A percentile compares a stretch with the other conserved stretches of the same genome.
Evolutionary conservation across 2,888 invertebrate genomes (phyloP).

Genomic region (Lepidochrysops patricia): DNA sequence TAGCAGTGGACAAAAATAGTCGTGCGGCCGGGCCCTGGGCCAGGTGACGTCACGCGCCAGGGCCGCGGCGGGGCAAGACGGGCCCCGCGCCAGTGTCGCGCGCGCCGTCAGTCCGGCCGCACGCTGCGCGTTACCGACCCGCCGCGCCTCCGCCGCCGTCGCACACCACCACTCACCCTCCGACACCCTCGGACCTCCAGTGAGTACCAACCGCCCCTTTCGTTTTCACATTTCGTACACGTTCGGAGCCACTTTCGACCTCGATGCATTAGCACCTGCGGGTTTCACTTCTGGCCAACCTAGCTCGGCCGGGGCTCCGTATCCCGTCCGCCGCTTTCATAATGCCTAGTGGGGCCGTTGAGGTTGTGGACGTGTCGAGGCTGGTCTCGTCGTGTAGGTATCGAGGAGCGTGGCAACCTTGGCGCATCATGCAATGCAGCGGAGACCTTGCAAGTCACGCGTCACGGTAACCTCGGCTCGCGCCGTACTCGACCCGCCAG

Average conservation of each 20-base stretch:
- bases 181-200: constrained; percentile 27
- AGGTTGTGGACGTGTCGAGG: constrained; percentile 27
- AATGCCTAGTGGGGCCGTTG: constrained; percentile 17
- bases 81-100: constrained; percentile 74
- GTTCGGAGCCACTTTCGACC: constrained; percentile 32
- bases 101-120: constrained; percentile 69
- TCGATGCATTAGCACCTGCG: constrained; percentile 46
- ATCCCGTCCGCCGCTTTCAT: constrained; percentile 15
- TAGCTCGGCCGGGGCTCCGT: constrained; percentile 19
- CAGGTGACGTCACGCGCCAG: constrained; percentile 71
- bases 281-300: constrained; percentile 50
- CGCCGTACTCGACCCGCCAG: constrained; percentile 61
- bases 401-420: constrained; percentile 66
- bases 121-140: constrained; percentile 43
- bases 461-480: constrained; percentile 73
- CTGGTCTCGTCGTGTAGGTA: constrained; percentile 44
- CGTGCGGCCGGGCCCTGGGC: constrained; percentile 69
- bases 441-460: constrained; percentile 75
- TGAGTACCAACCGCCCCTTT: constrained; percentile 30
- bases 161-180: constrained; percentile 33
- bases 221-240: constrained; percentile 26
- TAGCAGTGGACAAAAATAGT: constrained; percentile 71
- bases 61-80: constrained; percentile 70
- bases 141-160: constrained; percentile 32
- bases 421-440: constrained; percentile 74